phyloP scores from a whole-genome alignment of 2,888 invertebrate genomes.

The Cryptocephalus moraei region DNA sequence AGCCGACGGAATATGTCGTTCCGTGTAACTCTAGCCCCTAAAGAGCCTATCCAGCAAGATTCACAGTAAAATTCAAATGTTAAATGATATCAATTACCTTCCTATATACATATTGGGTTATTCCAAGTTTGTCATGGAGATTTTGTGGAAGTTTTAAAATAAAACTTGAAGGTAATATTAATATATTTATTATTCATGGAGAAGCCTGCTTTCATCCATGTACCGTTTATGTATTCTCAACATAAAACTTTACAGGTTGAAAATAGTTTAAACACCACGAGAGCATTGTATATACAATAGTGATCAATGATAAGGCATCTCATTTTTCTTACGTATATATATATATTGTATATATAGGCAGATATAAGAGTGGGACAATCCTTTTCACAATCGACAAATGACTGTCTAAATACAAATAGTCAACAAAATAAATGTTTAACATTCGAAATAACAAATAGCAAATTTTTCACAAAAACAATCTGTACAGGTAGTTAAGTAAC shows the following conservation, averaged over 20 bases:
- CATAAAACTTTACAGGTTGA: slow-evolving; percentile 27
- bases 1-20: too few species aligned
- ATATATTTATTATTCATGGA: too few species aligned
- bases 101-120: too few species aligned
- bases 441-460: slow-evolving; percentile 33
- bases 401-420: slow-evolving; percentile 30
- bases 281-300: slow-evolving; percentile 16
- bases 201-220: slow-evolving; percentile 17
- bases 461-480: slow-evolving; percentile 32
- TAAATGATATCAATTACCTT: too few species aligned
- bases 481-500: slow-evolving; percentile 28
- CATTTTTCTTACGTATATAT: slow-evolving; percentile 5
- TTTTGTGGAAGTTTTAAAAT: too few species aligned
- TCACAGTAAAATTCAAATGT: too few species aligned
- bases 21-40: too few species aligned
- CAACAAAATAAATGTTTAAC: slow-evolving; percentile 37
- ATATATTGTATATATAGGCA: slow-evolving; percentile 27
- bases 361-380: slow-evolving; percentile 32
- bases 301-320: slow-evolving; percentile 33
- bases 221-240: slow-evolving; percentile 15
- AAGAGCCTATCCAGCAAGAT: too few species aligned
- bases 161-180: too few species aligned
- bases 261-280: slow-evolving; percentile 24
- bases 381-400: slow-evolving; percentile 24
- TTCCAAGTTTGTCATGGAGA: too few species aligned